These are phyloP conservation scores for Vespertilio murinus DNA, from an alignment of 2,797 vertebrate species.

Conservation along the genomic window DNA sequence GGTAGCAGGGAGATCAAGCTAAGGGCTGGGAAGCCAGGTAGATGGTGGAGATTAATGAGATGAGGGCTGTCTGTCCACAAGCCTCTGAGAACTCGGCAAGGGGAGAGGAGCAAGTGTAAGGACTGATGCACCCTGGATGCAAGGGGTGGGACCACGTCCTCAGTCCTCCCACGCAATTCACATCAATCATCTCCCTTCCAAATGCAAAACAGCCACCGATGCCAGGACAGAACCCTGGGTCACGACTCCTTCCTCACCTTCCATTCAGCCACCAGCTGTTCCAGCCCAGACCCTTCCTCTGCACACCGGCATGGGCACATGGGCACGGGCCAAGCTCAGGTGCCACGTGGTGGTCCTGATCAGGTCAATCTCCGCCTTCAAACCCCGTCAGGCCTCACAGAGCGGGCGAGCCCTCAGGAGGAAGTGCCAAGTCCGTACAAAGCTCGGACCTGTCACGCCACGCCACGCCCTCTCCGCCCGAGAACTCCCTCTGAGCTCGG, in stretches of 20 bases:
- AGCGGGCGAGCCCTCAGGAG: neutral
- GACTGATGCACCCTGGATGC: neutral
- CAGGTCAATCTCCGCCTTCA: neutral
- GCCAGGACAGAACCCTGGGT: neutral
- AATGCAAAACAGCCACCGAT: neutral
- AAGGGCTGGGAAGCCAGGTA: neutral
- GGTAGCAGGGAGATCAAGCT: neutral
- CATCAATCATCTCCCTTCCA: neutral
- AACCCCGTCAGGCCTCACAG: neutral
- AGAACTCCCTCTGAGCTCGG: neutral
- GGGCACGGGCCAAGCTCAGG: neutral
- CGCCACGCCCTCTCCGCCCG: neutral
- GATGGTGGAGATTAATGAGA: fast-evolving
- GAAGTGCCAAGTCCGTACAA: neutral
- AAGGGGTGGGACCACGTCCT: neutral
- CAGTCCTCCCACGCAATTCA: neutral
- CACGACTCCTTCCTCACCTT: neutral
- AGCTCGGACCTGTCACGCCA: neutral
- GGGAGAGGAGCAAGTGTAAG: neutral
- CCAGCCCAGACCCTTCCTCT: neutral
- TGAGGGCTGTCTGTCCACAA: no score
- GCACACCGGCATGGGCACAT: neutral
- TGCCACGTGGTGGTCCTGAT: neutral
- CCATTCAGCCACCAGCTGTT: neutral
- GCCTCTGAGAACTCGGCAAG: neutral